Conservation (phyloP, 2,797 vertebrate genomes). For the Rhinoraja longicauda region DNA sequence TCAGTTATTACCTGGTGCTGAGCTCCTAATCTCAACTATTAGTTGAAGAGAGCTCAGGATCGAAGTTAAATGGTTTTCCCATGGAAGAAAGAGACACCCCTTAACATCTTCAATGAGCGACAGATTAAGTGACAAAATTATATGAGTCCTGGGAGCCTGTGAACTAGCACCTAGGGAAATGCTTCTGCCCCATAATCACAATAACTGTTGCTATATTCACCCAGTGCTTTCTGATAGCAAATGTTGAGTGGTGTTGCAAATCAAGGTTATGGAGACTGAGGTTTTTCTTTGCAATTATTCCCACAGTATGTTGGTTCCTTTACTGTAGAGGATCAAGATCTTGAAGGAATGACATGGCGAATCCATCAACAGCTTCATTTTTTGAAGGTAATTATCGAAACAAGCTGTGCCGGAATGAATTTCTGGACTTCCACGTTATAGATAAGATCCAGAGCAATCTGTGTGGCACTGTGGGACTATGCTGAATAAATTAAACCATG, state of each 20-base stretch:
- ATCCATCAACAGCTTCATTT: constrained; percentile 69
- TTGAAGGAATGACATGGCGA: constrained; percentile 68
- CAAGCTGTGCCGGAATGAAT: too few species aligned
- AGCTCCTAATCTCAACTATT: neutral
- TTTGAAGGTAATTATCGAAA: constrained; percentile 62
- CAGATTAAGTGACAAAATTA: neutral
- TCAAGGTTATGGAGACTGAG: neutral
- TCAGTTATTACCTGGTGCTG: neutral
- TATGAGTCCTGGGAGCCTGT: neutral
- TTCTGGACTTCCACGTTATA: neutral
- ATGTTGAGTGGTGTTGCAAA: neutral
- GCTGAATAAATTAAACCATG: neutral
- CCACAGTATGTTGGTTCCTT: constrained; percentile 87
- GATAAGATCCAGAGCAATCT: neutral
- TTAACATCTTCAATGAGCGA: neutral
- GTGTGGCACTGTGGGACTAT: neutral
- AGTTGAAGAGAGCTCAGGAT: neutral
- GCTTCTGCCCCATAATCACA: neutral
- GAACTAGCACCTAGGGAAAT: neutral
- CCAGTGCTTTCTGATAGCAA: neutral
- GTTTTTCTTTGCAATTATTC: constrained; percentile 5
- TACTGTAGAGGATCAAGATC: constrained; percentile 69
- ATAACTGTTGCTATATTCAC: neutral
- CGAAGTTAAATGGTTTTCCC: neutral
- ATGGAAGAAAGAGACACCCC: neutral